Evolutionary conservation across 2,113 vertebrate species (phyloP).

Genomic region (Microcebus jonahi): DNA sequence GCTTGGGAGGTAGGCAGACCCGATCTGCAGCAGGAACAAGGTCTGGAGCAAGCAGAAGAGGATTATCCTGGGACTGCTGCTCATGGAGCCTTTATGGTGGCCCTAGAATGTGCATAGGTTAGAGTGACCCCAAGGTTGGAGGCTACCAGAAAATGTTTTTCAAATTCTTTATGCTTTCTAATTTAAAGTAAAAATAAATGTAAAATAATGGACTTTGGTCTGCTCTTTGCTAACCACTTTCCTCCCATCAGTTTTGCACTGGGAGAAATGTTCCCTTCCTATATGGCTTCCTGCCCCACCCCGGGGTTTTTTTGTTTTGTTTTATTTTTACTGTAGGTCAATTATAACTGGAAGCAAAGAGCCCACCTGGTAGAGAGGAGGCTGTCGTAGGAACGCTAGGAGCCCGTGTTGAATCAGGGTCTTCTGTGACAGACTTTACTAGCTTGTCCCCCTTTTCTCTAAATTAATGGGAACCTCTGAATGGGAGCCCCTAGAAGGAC

Average conservation of each 20-base stretch:
- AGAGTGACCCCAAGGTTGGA: neutral
- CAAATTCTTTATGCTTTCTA: neutral
- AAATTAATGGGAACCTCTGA: neutral
- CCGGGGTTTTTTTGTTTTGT: neutral
- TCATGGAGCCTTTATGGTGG: neutral
- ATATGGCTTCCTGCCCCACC: neutral
- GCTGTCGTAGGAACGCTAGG: neutral
- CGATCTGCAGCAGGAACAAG: neutral
- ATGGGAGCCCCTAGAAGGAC: neutral
- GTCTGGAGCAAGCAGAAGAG: neutral
- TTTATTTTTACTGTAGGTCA: neutral
- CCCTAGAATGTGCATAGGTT: neutral
- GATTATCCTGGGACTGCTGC: neutral
- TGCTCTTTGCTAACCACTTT: neutral
- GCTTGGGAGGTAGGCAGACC: neutral
- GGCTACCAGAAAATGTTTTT: neutral
- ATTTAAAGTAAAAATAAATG: neutral
- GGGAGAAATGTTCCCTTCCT: conserved; percentile 25
- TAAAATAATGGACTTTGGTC: neutral
- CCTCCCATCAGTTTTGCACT: neutral
- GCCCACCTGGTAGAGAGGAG: neutral
- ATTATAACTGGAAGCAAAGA: neutral
- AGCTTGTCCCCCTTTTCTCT: neutral
- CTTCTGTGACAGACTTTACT: neutral
- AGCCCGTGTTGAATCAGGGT: neutral